These are phyloP conservation scores for Cataglyphis livida DNA, from an alignment of 2,888 invertebrate genomes.

Conservation along the genomic window DNA sequence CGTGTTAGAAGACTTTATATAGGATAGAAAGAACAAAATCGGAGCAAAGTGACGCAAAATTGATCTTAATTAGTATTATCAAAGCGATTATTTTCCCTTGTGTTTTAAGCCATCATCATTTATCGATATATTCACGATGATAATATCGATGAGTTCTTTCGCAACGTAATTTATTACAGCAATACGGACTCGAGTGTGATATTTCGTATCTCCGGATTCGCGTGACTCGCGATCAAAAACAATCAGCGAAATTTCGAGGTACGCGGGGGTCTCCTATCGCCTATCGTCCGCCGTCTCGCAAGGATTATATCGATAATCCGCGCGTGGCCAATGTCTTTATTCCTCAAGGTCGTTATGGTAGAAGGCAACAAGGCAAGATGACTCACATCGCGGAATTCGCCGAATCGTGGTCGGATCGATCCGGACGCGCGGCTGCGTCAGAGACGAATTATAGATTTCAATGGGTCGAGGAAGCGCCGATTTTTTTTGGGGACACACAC, in stretches of 20 bases:
- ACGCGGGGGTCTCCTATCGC: not conserved
- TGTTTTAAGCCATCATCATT: not conserved
- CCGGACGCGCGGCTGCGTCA: not conserved
- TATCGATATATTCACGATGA: not conserved
- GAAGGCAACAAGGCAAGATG: conserved; percentile 60
- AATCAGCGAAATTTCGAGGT: conserved; percentile 8
- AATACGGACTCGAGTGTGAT: not conserved
- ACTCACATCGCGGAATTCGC: conserved; percentile 71
- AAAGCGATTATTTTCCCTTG: not conserved
- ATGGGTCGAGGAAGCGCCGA: conserved; percentile 9
- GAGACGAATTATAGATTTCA: conserved; percentile 58
- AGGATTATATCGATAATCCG: conserved; percentile 32
- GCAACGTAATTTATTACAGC: not conserved
- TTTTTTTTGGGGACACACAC: conserved; percentile 48
- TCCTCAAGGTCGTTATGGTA: conserved; percentile 65
- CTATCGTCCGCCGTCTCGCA: not conserved
- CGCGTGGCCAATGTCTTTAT: conserved; percentile 64
- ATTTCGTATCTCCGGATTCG: not conserved
- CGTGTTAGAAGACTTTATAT: not conserved
- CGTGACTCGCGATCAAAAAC: not conserved
- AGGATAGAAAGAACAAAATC: not conserved
- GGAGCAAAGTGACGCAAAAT: not conserved
- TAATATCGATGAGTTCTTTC: not conserved
- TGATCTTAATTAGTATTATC: not conserved
- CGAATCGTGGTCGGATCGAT: conserved; percentile 70